Conservation (phyloP, 2,888 invertebrate genomes). For the Malthinus seriepunctatus region DNA sequence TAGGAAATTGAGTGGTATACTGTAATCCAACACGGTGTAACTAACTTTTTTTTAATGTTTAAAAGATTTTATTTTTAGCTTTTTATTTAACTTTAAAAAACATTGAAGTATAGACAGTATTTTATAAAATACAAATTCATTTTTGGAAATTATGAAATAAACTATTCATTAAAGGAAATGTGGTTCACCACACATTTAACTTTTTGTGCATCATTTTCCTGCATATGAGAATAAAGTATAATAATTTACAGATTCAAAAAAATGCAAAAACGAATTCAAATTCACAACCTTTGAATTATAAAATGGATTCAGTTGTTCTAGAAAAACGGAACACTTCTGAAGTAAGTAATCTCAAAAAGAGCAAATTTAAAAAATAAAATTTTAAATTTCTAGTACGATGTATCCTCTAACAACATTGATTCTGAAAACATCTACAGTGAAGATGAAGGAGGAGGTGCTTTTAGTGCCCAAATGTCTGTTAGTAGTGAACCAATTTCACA, state of each 20-base stretch:
- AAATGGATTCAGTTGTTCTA: slow-evolving; percentile 47
- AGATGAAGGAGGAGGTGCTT: slow-evolving; percentile 43
- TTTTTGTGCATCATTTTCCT: too few species aligned
- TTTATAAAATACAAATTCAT: too few species aligned
- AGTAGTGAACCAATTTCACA: slow-evolving; percentile 47
- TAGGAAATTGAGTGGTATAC: background rate
- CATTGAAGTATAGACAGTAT: too few species aligned
- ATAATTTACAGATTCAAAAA: slow-evolving; percentile 15
- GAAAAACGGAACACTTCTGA: slow-evolving; percentile 33
- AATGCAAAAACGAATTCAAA: slow-evolving; percentile 20
- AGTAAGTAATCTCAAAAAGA: slow-evolving; percentile 3
- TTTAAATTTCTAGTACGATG: slow-evolving; percentile 22
- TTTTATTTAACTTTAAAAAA: too few species aligned
- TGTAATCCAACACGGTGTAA: background rate
- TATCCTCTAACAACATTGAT: slow-evolving; percentile 15
- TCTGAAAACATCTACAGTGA: slow-evolving; percentile 40
- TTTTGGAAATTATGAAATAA: too few species aligned
- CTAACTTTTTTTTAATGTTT: background rate
- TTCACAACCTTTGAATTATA: slow-evolving; percentile 42
- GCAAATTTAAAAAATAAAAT: too few species aligned
- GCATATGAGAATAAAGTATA: background rate
- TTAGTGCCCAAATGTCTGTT: slow-evolving; percentile 48
- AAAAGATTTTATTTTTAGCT: too few species aligned
- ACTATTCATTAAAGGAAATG: background rate
- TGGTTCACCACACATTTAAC: background rate